Percentiles rank a stretch among this genome's conserved stretches.
These are phyloP conservation scores for Tragelaphus imberbis DNA, from an alignment of 2,113 vertebrate species.

Conservation along the genomic window DNA sequence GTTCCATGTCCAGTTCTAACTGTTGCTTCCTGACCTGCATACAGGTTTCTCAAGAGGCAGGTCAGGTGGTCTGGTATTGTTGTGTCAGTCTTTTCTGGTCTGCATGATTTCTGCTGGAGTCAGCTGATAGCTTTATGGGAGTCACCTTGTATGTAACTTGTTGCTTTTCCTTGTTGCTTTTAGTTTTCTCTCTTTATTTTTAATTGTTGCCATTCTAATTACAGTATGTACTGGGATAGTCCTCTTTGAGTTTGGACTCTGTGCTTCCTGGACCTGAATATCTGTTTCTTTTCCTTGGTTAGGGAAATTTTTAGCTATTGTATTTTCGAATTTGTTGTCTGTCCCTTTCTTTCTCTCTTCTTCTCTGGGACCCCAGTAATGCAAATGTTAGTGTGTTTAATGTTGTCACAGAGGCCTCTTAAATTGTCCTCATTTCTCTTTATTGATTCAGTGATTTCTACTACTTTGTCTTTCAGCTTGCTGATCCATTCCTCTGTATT, in stretches of 20 bases:
- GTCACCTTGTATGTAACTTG: not conserved
- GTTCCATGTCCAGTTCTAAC: not conserved
- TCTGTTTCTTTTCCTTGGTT: not conserved
- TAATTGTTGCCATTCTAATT: not conserved
- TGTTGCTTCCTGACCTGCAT: not conserved
- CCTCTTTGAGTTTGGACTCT: not conserved
- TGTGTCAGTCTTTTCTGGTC: not conserved
- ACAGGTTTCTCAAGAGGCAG: not conserved
- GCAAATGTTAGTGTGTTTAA: not conserved
- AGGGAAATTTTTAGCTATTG: not conserved
- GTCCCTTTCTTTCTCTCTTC: not conserved
- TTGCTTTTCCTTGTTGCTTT: not conserved
- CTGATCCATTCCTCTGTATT: not conserved
- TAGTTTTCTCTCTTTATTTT: not conserved
- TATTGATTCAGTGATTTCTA: not conserved
- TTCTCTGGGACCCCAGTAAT: not conserved
- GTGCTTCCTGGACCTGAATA: not conserved
- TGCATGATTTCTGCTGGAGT: not conserved
- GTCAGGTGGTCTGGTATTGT: not conserved
- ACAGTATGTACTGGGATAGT: not conserved
- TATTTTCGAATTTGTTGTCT: not conserved
- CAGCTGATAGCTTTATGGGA: not conserved
- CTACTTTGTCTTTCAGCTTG: not conserved
- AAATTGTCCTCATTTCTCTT: not conserved
- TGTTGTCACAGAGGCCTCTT: not conserved